These are phyloP conservation scores for Melanerpes aurifrons DNA, from an alignment of 2,113 vertebrate species.

Conservation along the genomic window DNA sequence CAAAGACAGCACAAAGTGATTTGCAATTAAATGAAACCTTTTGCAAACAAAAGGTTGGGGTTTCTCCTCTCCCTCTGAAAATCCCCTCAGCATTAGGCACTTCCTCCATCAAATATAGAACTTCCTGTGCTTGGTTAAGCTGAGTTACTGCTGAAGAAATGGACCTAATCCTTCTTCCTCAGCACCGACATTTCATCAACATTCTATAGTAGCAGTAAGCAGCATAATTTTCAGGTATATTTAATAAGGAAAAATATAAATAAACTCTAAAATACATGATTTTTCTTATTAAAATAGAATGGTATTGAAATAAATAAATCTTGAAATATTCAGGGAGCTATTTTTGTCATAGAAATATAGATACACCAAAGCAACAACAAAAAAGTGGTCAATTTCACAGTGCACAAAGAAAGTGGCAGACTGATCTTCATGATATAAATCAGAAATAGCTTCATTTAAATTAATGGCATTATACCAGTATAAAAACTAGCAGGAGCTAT, in stretches of 20 bases:
- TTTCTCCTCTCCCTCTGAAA: rapidly evolving
- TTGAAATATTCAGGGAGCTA: conserved; percentile 15
- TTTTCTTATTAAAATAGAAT: conserved; percentile 28
- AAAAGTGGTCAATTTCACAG: conserved; percentile 40
- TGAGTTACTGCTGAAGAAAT: neutral
- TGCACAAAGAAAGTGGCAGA: neutral
- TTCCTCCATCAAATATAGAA: neutral
- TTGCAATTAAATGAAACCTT: neutral
- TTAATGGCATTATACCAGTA: neutral
- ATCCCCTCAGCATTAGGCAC: neutral
- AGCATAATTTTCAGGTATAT: conserved; percentile 4
- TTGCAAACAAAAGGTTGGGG: neutral
- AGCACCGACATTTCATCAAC: conserved; percentile 37
- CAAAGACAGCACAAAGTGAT: neutral
- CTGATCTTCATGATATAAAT: conserved; percentile 12
- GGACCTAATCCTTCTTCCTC: neutral
- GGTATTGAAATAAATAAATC: conserved; percentile 32
- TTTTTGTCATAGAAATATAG: conserved; percentile 50
- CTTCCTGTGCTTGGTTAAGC: neutral
- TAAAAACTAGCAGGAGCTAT: conserved; percentile 17
- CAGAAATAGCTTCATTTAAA: neutral
- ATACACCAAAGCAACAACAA: conserved; percentile 11
- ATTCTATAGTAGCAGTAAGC: conserved; percentile 21
- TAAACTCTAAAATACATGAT: conserved; percentile 16
- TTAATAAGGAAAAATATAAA: conserved; percentile 9